A percentile compares a stretch with the other conserved stretches of the same genome.
Evolutionary conservation across 2,797 vertebrate species (phyloP).

Genomic region (Malacoctenus gilli): DNA sequence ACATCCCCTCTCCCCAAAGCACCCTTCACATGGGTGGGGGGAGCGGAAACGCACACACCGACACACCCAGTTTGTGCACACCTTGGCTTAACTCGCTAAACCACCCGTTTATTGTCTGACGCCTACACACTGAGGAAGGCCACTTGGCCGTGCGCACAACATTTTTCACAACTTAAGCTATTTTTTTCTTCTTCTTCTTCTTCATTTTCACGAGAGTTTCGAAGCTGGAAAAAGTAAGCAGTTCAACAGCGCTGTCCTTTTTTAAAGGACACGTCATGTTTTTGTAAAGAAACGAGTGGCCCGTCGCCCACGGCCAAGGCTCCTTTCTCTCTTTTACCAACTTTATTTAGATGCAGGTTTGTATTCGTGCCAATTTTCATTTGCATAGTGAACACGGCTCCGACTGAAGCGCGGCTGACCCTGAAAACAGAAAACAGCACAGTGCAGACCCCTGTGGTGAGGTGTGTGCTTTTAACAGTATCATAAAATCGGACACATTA

Average conservation of each 20-base stretch:
- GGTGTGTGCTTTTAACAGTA: constrained; percentile 38
- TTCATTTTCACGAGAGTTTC: too few relatives aligned
- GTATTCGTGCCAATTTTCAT: constrained; percentile 39
- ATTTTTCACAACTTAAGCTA: constrained; percentile 12
- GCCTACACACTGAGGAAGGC: constrained; percentile 39
- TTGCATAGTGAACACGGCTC: constrained; percentile 24
- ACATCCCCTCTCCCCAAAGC: constrained; percentile 56
- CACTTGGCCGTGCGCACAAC: constrained; percentile 36
- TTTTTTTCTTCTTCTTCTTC: too few relatives aligned
- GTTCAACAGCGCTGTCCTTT: background rate
- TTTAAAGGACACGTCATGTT: background rate
- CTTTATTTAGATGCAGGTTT: too few relatives aligned
- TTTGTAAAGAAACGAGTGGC: constrained; percentile 15
- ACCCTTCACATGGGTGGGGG: constrained; percentile 56
- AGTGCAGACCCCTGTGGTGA: constrained; percentile 5
- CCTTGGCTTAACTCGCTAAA: constrained; percentile 74
- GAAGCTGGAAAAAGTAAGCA: too few relatives aligned
- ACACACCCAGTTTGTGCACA: constrained; percentile 76
- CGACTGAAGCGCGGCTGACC: constrained; percentile 32
- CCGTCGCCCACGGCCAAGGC: constrained; percentile 25
- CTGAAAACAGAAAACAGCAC: constrained; percentile 33
- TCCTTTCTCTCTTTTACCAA: constrained; percentile 12
- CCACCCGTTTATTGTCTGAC: constrained; percentile 63
- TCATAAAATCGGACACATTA: constrained; percentile 53
- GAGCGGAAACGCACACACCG: constrained; percentile 64